Evolutionary conservation across 1,140 invertebrate species (phyloP).

Genomic region (Drosophila grimshawi): DNA sequence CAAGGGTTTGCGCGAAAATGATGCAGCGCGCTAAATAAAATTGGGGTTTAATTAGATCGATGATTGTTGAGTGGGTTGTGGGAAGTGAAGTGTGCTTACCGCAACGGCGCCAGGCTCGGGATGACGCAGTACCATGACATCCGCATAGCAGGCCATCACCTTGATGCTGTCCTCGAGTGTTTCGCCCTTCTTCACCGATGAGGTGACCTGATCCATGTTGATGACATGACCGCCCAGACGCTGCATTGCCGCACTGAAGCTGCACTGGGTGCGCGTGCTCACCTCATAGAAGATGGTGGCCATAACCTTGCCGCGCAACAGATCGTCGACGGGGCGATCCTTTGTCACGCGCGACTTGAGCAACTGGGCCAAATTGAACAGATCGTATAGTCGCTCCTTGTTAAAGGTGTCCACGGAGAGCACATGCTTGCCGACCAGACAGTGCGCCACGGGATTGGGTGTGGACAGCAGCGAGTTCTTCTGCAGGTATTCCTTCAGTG

Average conservation of each 20-base stretch:
- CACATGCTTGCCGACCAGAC: conserved; percentile 92
- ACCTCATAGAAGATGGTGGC: conserved; percentile 99
- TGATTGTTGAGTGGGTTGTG: not conserved
- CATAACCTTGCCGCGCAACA: conserved; percentile 97
- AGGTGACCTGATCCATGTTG: conserved; percentile 94
- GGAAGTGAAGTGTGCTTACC: conserved; percentile 86
- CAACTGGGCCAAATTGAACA: conserved; percentile 97
- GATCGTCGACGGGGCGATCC: conserved; percentile 93
- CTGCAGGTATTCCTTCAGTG: conserved; percentile 83
- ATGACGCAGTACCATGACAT: conserved; percentile 97
- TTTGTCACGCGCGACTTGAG: conserved; percentile 93
- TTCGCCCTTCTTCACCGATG: conserved; percentile 98
- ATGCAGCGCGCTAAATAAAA: conserved; percentile 89
- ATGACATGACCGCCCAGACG: conserved; percentile 96
- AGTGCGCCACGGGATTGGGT: conserved; percentile 83
- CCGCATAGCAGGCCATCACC: conserved; percentile 94
- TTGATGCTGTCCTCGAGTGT: conserved; percentile 95
- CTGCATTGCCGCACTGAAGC: conserved; percentile 98
- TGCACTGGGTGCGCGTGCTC: conserved; percentile 97
- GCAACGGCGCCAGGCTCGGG: conserved; percentile 95
- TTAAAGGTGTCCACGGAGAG: conserved; percentile 93
- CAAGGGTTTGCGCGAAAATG: conserved; percentile 93
- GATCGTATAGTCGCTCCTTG: conserved; percentile 95
- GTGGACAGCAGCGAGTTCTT: conserved; percentile 61
- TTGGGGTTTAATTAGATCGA: too few species aligned